Conservation (phyloP, 2,113 vertebrate species). For the Felis catus region DNA sequence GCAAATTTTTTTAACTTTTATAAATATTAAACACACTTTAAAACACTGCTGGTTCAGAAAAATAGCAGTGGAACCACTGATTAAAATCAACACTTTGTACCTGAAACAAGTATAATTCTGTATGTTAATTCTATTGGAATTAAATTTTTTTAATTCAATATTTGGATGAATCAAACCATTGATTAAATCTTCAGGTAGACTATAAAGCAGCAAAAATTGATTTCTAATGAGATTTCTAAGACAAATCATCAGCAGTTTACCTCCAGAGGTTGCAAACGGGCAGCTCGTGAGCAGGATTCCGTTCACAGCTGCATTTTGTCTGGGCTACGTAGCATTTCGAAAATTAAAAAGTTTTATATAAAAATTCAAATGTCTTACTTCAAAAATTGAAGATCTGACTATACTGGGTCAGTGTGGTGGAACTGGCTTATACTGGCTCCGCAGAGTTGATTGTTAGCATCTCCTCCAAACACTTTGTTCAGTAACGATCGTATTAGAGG, state of each 20-base stretch:
- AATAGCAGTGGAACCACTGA: not conserved
- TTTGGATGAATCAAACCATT: not conserved
- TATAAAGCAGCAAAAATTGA: not conserved
- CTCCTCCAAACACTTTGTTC: not conserved
- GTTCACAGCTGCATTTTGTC: not conserved
- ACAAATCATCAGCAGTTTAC: not conserved
- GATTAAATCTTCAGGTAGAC: not conserved
- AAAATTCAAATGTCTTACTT: slow-evolving; percentile 25
- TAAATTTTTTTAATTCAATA: not conserved
- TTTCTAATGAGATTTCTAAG: slow-evolving; percentile 45
- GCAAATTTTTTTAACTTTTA: not conserved
- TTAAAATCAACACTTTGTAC: not conserved
- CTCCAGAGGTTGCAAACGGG: not conserved
- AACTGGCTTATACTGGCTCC: not conserved
- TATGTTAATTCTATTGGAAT: not conserved
- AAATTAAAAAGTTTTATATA: not conserved
- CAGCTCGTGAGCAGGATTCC: not conserved
- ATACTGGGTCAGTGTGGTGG: not conserved
- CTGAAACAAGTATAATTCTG: not conserved
- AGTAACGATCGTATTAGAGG: not conserved
- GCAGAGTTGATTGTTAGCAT: not conserved
- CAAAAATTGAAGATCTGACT: not conserved
- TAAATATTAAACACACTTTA: not conserved
- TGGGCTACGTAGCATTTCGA: not conserved
- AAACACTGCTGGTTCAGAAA: slow-evolving; percentile 23